Base-by-base conservation (phyloP, 2,888 invertebrate species). In the Morinoia aosen region DNA sequence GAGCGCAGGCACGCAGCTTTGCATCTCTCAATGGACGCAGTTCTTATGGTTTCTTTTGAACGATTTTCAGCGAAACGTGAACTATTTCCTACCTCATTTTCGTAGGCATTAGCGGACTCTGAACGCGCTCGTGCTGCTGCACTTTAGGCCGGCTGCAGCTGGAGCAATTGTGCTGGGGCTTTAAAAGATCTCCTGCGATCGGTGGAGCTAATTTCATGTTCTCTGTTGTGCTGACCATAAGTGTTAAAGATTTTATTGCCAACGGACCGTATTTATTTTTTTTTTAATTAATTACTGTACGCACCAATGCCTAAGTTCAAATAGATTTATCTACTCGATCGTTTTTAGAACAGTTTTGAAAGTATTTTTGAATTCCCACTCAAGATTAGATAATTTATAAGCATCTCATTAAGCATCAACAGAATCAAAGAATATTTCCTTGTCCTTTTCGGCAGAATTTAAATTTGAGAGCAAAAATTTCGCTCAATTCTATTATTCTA, bases 21-120 rank as follows among this genome's bases (percentile, higher is more conserved):
- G 90, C 90, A 90, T 90, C 90, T 90, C 48, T 90, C 90, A 90
- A 90, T 40, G 90, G 90, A 90, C 90, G 40, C 16, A 90, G 90
- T 90, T 90, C 90, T 90, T 90, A 90, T 90, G 90, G 90, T 40
- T 90, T 39, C 90, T 39, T 90, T 90, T 90, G 39, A 90, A 90
- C 90, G 90, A 90, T 90, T 48, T 90, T 14, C 90, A 90, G 90
- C 90, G 90, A 90, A 48, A 90, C 90, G 90, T 90, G 90, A 90
- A 90, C 90, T 90, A 90, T 90, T 90, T 90, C 90, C 90, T 90
- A 90, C 90, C 90, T 90, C 90, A 90, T 90, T 90, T 90, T 90
- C 90, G 48, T 90, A 90, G 90, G 90, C 90, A 90, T 90, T 90
- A 90, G 48, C 90, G 90, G 90, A 90, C 39, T 48, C 39, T n/a